Conservation (phyloP, 2,888 invertebrate genomes). For the Cecidostiba fungosa region DNA sequence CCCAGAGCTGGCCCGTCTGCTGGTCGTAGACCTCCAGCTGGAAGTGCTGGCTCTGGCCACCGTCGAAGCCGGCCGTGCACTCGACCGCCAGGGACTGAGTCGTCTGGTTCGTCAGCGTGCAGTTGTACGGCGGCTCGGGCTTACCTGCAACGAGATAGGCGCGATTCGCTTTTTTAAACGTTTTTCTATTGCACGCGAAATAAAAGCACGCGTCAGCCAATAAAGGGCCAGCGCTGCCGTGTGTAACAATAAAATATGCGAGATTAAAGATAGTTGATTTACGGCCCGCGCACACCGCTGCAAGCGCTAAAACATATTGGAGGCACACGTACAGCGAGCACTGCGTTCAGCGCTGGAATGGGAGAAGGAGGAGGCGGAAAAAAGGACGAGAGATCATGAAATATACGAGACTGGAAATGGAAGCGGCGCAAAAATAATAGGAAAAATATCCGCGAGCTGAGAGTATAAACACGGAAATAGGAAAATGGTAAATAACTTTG, state of each 20-base stretch:
- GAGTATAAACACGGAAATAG: neutral
- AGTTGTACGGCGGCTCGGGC: conserved; percentile 90
- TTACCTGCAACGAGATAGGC: conserved; percentile 85
- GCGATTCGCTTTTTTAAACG: no score
- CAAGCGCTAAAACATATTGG: neutral
- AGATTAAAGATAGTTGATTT: neutral
- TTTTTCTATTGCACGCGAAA: no score
- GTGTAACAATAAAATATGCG: neutral
- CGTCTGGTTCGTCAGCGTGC: conserved; percentile 89
- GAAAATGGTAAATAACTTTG: neutral
- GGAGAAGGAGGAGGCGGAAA: neutral
- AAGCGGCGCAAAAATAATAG: neutral
- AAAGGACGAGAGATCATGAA: neutral
- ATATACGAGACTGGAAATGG: neutral
- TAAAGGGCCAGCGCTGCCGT: neutral
- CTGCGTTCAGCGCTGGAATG: neutral
- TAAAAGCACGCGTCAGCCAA: no score
- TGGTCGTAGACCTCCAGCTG: conserved; percentile 88
- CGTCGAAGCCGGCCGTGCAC: conserved; percentile 89
- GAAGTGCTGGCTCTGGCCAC: conserved; percentile 88
- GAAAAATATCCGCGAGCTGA: neutral
- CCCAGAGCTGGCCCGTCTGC: conserved; percentile 83
- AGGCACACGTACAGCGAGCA: neutral
- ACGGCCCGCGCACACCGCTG: neutral
- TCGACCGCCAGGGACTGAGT: conserved; percentile 88